phyloP scores from a whole-genome alignment of 1,140 invertebrate species.

The Heliconius nattereri region DNA sequence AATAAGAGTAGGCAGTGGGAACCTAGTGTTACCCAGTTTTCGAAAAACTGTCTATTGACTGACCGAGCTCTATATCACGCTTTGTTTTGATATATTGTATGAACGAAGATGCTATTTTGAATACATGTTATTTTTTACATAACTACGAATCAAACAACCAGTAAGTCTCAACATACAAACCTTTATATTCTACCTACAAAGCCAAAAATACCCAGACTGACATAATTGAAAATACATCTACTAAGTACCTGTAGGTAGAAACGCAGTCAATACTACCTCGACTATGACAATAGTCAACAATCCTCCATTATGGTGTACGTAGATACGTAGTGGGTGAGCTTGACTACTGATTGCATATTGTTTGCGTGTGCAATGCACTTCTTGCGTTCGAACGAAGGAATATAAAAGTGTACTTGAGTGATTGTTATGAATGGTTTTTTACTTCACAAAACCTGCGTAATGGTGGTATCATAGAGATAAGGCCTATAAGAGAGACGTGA shows the following conservation, averaged over 20 bases:
- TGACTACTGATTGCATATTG: constrained; percentile 6
- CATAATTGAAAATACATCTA: neutral
- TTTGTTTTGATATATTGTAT: neutral
- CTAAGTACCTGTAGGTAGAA: neutral
- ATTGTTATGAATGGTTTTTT: too few relatives aligned
- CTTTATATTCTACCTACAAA: too few relatives aligned
- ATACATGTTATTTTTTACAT: too few relatives aligned
- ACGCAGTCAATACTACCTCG: neutral
- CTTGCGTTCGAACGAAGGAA: neutral
- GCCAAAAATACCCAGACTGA: neutral
- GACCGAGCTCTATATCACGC: neutral
- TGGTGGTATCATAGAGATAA: too few relatives aligned
- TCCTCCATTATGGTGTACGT: neutral
- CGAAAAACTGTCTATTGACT: neutral
- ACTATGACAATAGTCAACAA: constrained; percentile 7
- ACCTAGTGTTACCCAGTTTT: neutral
- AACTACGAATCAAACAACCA: too few relatives aligned
- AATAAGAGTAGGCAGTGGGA: too few relatives aligned
- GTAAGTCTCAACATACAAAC: too few relatives aligned
- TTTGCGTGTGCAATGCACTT: constrained; percentile 9
- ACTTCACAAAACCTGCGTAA: too few relatives aligned
- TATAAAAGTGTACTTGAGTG: neutral
- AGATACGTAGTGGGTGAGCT: neutral
- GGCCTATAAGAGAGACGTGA: too few relatives aligned
- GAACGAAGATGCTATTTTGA: too few relatives aligned